Percentiles rank a stretch among this genome's conserved stretches.
Conservation (phyloP, 2,113 vertebrate genomes). For the Passerina amoena region DNA sequence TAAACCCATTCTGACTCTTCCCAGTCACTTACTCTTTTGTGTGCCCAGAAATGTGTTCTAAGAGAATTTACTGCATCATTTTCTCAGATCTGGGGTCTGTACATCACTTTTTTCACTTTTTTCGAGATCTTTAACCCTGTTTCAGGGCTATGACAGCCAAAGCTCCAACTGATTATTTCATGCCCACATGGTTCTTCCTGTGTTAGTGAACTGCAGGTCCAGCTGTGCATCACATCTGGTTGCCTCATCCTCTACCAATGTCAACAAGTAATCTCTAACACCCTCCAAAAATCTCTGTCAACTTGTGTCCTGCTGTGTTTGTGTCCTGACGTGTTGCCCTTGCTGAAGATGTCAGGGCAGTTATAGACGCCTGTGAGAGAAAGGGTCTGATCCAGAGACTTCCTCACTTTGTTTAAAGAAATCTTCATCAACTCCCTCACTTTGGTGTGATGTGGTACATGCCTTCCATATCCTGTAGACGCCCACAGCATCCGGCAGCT, state of each 20-base stretch:
- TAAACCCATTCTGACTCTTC: neutral
- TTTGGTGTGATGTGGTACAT: neutral
- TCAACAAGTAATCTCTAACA: neutral
- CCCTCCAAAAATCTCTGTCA: neutral
- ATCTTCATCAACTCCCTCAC: neutral
- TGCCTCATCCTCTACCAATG: neutral
- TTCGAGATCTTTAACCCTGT: neutral
- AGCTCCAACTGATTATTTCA: neutral
- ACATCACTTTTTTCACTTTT: neutral
- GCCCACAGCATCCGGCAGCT: fast-evolving
- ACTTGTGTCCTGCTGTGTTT: neutral
- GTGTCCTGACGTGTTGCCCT: neutral
- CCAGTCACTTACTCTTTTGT: neutral
- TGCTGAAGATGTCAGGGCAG: neutral
- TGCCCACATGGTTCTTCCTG: neutral
- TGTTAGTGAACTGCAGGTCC: neutral
- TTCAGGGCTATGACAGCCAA: neutral
- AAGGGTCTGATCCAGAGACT: neutral
- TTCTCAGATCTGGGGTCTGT: neutral
- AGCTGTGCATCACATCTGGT: neutral
- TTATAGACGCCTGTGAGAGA: neutral
- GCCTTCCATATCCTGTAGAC: neutral
- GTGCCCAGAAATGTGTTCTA: neutral
- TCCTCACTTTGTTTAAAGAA: neutral
- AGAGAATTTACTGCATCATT: neutral